Base-by-base conservation (phyloP, 2,113 vertebrate species). In the Lynx canadensis region DNA sequence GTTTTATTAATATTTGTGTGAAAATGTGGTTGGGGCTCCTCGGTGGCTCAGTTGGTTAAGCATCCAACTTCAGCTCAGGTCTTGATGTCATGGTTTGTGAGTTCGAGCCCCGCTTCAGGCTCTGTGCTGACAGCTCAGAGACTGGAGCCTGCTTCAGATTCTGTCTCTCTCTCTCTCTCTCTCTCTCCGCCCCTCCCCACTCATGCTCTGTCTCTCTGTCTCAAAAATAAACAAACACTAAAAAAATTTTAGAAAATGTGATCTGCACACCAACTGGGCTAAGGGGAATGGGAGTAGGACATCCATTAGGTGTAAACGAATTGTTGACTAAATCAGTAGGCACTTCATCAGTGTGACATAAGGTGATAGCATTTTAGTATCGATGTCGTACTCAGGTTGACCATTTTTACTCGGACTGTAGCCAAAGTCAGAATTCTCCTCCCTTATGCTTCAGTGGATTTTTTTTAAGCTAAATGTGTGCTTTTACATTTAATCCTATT, bases 401-500 rank as follows among this genome's bases (percentile, higher is more conserved):
- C 68, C 8, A 4, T 89, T 84, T 91, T 83, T 92, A 52, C 69
- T 45, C 78, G 19, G 31, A 33, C 13, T 73, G 0, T 4, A 41
- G 36, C 68, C 48, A 63, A 7, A 69, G 25, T 78, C 65, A 60
- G 52, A 89, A 29, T 76, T 94, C 33, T 71, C 41, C 4, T 91
- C 52, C 31, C 8, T 71, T 15, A 60, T 25, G 60, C 65, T 88
- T 96, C 73, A 55, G 31, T 69, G 78, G 12, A 4, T 33, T 11
- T 38, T 14, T 55, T 15, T 66, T 4, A 80, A 73, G 63, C 76
- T 79, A 94, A 68, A 68, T 65, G 21, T 66, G 36, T 69, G 15
- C 38, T 48, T 91, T 96, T 91, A 55, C 27, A 82, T 63, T 88
- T 48, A 86, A 29, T 66, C 27, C 66, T 94, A 4, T 82, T 96